phyloP scores from a whole-genome alignment of 64 coral and sea anemone genomes.

The Cladopsammia gracilis region DNA sequence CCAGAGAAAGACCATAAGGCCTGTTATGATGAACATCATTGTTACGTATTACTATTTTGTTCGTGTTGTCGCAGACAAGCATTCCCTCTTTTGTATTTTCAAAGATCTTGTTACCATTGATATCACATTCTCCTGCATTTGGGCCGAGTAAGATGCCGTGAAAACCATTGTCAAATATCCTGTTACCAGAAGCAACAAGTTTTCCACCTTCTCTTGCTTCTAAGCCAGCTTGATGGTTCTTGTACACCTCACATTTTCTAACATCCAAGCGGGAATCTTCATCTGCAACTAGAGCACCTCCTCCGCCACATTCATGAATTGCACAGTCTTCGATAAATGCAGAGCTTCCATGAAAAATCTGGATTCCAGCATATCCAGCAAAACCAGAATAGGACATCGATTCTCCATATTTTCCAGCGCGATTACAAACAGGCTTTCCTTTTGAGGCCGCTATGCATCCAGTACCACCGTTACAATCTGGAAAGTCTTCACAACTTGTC shows the following conservation, averaged over 20 bases:
- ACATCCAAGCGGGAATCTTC: slow-evolving; percentile 38
- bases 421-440: slow-evolving; percentile 55
- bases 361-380: slow-evolving; percentile 17
- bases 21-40: slow-evolving; percentile 71
- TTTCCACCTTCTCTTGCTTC: slow-evolving; percentile 57
- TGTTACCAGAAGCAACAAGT: slow-evolving; percentile 56
- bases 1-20: slow-evolving; percentile 53
- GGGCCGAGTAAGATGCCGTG: slow-evolving; percentile 76
- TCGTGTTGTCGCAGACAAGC: background rate
- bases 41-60: background rate
- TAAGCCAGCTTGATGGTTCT: slow-evolving; percentile 35
- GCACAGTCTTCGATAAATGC: slow-evolving; percentile 57
- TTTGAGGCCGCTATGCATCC: slow-evolving; percentile 52
- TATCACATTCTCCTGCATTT: slow-evolving; percentile 34
- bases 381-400: background rate
- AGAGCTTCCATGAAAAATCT: slow-evolving; percentile 4
- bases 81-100: slow-evolving; percentile 62
- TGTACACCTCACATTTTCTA: slow-evolving; percentile 42
- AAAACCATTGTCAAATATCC: slow-evolving; percentile 45
- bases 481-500: slow-evolving; percentile 69
- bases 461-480: slow-evolving; percentile 82
- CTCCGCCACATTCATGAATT: slow-evolving; percentile 68
- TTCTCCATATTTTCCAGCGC: slow-evolving; percentile 59
- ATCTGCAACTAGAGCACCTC: slow-evolving; percentile 60
- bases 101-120: slow-evolving; percentile 60